Base-by-base conservation (phyloP, 2,888 invertebrate genomes). In the Andrena hattorfiana region DNA sequence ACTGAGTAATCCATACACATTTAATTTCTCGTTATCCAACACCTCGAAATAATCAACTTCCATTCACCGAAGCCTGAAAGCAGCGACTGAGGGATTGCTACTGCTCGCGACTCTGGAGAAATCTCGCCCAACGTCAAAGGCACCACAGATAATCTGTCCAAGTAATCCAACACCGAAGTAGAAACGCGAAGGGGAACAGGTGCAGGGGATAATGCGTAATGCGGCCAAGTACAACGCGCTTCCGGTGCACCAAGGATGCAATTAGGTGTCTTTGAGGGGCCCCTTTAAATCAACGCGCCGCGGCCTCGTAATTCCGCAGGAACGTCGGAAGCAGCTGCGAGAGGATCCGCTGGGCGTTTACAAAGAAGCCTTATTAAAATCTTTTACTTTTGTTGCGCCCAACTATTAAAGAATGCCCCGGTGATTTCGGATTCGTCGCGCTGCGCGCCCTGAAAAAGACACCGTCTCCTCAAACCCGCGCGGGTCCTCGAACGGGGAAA, bases 191-290 rank as follows among this genome's bases (percentile, higher is more conserved):
- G 32, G 56, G 28, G 48, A 84, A 82, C 86, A 87, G 84, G 84
- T 86, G 84, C 74, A 51, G 68, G 23, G 77, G 70, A 76, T 84
- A 77, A 81, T 73, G 77, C 75, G 54, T 76, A 78, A 84, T 51
- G 66, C 68, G 75, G 66, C 48, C 67, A 69, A 59, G 77, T 81
- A 80, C 49, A 69, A 86, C 60, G 84, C 70, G 66, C 82, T 87
- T 86, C 84, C 86, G 86, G 84, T 67, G 77, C 64, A 80, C 77
- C 77, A 70, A 85, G 76, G 68, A 80, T 84, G 80, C 73, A 84
- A 87, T 87, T 86, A 87, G 79, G 76, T 82, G 75, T 83, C 84
- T 84, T 80, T 80, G 82, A 77, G 10, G 76, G 62, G 60, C 35
- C 66, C 69, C 78, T 81, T 42, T 82, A 86, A 84, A 84, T 87